These are phyloP conservation scores for Perizoma flavofasciatum DNA, from an alignment of 2,888 invertebrate genomes.

Conservation along the genomic window DNA sequence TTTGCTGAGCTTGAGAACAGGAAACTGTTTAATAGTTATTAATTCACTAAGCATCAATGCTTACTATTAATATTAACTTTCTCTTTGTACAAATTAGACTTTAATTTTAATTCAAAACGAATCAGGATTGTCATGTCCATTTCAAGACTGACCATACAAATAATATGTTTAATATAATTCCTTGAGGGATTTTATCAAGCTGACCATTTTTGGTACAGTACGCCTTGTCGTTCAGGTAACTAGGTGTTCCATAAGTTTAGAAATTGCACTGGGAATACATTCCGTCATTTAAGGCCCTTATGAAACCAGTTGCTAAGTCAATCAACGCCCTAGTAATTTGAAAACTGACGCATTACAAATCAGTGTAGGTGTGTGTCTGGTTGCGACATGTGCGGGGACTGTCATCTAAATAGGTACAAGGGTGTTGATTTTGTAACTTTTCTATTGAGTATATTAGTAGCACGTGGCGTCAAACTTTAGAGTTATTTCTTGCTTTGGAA, in stretches of 20 bases:
- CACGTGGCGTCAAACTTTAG: too few relatives aligned
- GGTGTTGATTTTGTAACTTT: too few relatives aligned
- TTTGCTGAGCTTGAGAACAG: not conserved
- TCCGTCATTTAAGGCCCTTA: not conserved
- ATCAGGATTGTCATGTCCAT: not conserved
- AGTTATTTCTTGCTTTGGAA: too few relatives aligned
- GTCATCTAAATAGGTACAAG: too few relatives aligned
- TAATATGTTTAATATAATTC: slow-evolving; percentile 27
- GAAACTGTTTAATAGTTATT: not conserved
- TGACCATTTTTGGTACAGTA: slow-evolving; percentile 37
- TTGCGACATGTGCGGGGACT: too few relatives aligned
- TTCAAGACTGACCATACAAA: not conserved
- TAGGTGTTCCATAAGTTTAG: slow-evolving; percentile 34
- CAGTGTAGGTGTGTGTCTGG: too few relatives aligned
- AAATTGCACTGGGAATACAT: slow-evolving; percentile 38
- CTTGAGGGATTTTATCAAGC: slow-evolving; percentile 26
- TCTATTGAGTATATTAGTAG: too few relatives aligned
- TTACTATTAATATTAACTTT: not conserved
- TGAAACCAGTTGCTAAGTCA: too few relatives aligned
- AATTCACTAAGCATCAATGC: not conserved
- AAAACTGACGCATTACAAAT: too few relatives aligned
- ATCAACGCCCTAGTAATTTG: too few relatives aligned
- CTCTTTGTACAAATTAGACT: not conserved
- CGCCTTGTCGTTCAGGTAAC: slow-evolving; percentile 27
- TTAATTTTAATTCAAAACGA: not conserved